These are phyloP conservation scores for Pipistrellus nathusii DNA, from an alignment of 2,797 vertebrate genomes.

Conservation along the genomic window DNA sequence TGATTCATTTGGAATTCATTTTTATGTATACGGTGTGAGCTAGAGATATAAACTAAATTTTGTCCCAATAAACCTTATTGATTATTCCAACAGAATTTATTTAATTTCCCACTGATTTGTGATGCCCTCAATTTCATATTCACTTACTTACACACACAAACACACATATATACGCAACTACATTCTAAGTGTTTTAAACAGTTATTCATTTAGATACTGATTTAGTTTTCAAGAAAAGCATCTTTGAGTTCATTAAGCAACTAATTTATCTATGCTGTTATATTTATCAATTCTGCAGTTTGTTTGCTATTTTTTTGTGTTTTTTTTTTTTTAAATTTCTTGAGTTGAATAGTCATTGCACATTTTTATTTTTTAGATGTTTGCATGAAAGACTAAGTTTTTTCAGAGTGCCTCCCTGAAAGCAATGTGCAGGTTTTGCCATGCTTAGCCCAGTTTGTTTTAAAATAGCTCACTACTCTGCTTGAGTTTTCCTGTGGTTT, in stretches of 20 bases:
- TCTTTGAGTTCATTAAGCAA: conserved; percentile 10
- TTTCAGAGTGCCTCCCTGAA: not conserved
- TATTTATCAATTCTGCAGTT: not conserved
- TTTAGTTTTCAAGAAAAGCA: not conserved
- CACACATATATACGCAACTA: not conserved
- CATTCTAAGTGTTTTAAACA: not conserved
- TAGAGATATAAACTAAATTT: conserved; percentile 5
- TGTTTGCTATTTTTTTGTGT: not conserved
- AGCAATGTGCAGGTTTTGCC: not conserved
- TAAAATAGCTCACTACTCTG: not conserved
- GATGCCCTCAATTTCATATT: not conserved
- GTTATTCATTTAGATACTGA: not conserved
- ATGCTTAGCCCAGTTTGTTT: not conserved
- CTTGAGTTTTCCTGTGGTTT: conserved; percentile 34
- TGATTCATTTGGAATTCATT: not conserved
- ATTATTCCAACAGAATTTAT: not conserved
- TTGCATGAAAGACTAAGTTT: conserved; percentile 14
- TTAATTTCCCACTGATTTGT: not conserved
- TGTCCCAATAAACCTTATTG: not conserved
- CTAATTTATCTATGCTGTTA: not conserved
- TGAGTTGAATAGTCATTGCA: not conserved
- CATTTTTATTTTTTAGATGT: not conserved
- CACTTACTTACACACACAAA: not conserved
- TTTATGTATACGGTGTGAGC: not conserved
- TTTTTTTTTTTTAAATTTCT: not conserved